Evolutionary conservation across 1,140 invertebrate species (phyloP).

Genomic region (Drosophila novamexicana): DNA sequence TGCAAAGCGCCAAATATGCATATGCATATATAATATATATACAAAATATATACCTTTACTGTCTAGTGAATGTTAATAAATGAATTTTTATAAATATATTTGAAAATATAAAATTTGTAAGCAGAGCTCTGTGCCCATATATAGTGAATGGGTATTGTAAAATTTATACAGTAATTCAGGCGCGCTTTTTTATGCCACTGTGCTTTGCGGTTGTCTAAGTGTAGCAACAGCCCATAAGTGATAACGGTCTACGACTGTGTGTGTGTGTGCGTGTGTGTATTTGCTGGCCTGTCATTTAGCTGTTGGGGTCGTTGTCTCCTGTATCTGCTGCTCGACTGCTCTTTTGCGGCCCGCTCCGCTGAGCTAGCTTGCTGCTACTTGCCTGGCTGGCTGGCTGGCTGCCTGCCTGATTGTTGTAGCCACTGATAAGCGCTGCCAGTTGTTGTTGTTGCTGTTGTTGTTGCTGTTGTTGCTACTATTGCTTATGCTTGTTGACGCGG

Average conservation of each 20-base stretch:
- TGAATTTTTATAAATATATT: too few relatives aligned
- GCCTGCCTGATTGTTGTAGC: slow-evolving; percentile 51
- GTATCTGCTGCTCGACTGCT: slow-evolving; percentile 32
- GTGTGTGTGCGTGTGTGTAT: slow-evolving; percentile 26
- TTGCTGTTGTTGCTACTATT: slow-evolving; percentile 1
- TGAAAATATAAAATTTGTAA: too few relatives aligned
- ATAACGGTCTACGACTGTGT: slow-evolving; percentile 48
- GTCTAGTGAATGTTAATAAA: too few relatives aligned
- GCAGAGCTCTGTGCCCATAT: too few relatives aligned
- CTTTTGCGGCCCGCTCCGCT: slow-evolving; percentile 16
- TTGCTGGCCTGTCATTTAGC: slow-evolving; percentile 58
- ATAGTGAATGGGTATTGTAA: too few relatives aligned
- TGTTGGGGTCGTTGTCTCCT: slow-evolving; percentile 65
- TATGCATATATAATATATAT: neutral
- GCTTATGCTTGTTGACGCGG: slow-evolving; percentile 28
- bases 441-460: slow-evolving; percentile 29
- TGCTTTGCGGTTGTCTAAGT: slow-evolving; percentile 21
- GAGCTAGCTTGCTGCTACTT: slow-evolving; percentile 8
- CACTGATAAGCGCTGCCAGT: slow-evolving; percentile 60
- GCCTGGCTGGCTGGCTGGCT: slow-evolving; percentile 12
- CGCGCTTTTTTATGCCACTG: slow-evolving; percentile 40
- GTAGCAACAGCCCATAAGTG: slow-evolving; percentile 56
- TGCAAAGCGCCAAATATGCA: neutral
- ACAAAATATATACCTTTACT: too few relatives aligned
- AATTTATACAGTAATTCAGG: too few relatives aligned